Percentiles rank a stretch among this genome's conserved stretches.
These are phyloP conservation scores for Graptemys geographica DNA, from an alignment of 2,797 vertebrate species.

Conservation along the genomic window DNA sequence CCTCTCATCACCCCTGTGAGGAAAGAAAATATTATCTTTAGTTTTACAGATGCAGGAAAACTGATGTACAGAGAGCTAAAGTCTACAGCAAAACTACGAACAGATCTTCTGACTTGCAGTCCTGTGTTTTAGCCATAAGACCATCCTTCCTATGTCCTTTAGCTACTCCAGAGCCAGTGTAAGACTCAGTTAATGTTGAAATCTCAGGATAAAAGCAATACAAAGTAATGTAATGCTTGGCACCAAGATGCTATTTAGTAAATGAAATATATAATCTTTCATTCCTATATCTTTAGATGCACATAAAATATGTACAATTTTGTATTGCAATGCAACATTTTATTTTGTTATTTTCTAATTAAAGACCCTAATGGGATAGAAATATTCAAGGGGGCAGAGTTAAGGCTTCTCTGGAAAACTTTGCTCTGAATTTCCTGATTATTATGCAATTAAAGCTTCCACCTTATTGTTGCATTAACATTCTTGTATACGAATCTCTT, in stretches of 20 bases:
- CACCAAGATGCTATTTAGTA: not conserved
- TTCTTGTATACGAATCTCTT: not conserved
- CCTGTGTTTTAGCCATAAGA: conserved; percentile 8
- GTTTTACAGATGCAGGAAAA: conserved; percentile 20
- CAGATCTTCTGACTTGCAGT: conserved; percentile 18
- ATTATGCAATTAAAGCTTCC: not conserved
- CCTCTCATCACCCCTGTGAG: not conserved
- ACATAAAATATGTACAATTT: not conserved
- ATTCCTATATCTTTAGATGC: not conserved
- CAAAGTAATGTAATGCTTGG: not conserved
- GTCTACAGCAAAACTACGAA: not conserved
- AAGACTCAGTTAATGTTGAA: not conserved
- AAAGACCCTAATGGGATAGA: not conserved
- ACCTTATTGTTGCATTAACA: not conserved
- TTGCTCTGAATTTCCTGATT: not conserved
- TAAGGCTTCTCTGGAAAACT: not conserved
- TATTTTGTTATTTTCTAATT: not conserved
- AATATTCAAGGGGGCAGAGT: not conserved
- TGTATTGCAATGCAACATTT: not conserved
- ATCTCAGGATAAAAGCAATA: not conserved
- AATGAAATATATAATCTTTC: not conserved
- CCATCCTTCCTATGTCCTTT: not conserved
- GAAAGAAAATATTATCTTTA: conserved; percentile 3
- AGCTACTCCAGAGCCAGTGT: not conserved
- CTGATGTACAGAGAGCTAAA: not conserved